Evolutionary conservation across 2,797 vertebrate species (phyloP), one percentile per base, ranked within the genome.

Genomic region (Rhadinocentrus ornatus): DNA sequence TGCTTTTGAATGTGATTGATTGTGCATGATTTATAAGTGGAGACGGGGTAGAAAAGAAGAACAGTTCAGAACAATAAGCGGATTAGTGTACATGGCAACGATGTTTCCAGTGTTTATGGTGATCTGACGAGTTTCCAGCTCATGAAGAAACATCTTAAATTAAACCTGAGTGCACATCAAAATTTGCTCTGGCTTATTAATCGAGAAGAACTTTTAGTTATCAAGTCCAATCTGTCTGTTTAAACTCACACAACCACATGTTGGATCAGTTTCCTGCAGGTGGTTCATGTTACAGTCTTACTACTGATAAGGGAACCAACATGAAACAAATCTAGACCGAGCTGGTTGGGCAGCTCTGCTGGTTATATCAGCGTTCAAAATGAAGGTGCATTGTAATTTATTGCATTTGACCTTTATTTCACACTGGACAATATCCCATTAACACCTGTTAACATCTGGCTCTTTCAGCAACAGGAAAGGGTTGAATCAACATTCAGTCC

Each of bases 1-100:
- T 82, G 70, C 71, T 4, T 66, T 9, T 77, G 20, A 54, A 32
- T 65, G 52, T 73, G 32, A 71, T 22, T 80, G 46, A 60, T 54
- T 2, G 11, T 87, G 79, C 60, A 69, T 83, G 73, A 61, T 32
- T 67, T 41, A 62, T n/a, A 6, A 48, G 20, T 15, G 37, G 35
- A 34, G 26, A 29, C 22, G 35, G 12, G 29, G 0, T 3, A 31
- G 29, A 34, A 32, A 20, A 27, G 9, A 20, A 26, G 10, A 37
- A 27, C 6, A 16, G 5, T n/a, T 46, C 44, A n/a, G 44, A 9
- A n/a, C 15, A 48, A n/a, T 9, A 22, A 48, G 44, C 44, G n/a
- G 8, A n/a, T n/a, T 41, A n/a, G n/a, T 37, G 10, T 37, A 13
- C 2, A 0, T 12, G 35, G 35, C 12, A 3, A 8, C 11, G 35